Evolutionary conservation across 2,888 invertebrate genomes (phyloP).

Genomic region (Laothoe populi): DNA sequence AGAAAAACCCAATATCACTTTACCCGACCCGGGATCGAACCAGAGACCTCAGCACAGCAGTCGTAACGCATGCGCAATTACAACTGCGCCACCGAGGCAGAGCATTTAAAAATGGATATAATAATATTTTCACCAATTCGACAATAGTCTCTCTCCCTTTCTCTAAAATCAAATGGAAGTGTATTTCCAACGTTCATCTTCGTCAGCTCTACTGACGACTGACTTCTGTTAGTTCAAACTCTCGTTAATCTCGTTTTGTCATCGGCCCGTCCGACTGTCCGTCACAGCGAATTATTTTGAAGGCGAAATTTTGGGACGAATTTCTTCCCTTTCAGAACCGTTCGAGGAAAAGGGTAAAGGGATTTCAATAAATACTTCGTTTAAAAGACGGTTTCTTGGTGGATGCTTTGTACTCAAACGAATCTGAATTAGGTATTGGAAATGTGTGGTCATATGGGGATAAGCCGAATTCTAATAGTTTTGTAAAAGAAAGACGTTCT

Average conservation of each 20-base stretch:
- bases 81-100: no score
- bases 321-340: slow-evolving; percentile 12
- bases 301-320: slow-evolving; percentile 25
- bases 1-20: no score
- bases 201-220: slow-evolving; percentile 24
- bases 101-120: no score
- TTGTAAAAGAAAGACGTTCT: background rate
- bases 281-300: slow-evolving; percentile 32
- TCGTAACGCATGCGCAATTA: no score
- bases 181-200: background rate
- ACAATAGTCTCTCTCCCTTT: background rate
- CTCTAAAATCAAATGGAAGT: background rate
- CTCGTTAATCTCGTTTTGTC: slow-evolving; percentile 43
- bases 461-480: background rate
- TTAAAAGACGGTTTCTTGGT: slow-evolving; percentile 6
- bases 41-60: no score
- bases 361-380: slow-evolving; percentile 15
- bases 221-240: slow-evolving; percentile 22
- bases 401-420: background rate
- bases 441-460: background rate
- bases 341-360: slow-evolving; percentile 19
- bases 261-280: slow-evolving; percentile 36
- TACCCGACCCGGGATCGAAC: no score
- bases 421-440: background rate
- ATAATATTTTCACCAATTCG: background rate